A percentile compares a stretch with the other conserved stretches of the same genome.
Conservation (phyloP, 2,888 invertebrate genomes). For the Oscheius onirici region DNA sequence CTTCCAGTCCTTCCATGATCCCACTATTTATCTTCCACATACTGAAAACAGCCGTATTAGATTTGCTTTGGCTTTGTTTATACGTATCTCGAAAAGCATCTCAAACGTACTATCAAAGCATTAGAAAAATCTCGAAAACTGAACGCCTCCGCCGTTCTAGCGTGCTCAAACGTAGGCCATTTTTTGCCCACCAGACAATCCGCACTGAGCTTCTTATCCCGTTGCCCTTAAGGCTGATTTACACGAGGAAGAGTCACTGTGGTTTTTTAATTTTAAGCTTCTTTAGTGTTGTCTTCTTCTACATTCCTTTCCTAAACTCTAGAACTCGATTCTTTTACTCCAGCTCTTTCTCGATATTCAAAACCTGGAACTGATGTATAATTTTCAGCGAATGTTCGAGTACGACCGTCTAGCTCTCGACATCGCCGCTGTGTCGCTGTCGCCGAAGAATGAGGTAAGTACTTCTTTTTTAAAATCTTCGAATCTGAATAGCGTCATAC, state of each 20-base stretch:
- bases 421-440: slow-evolving; percentile 57
- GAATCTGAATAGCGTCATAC: neutral
- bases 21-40: too few species aligned
- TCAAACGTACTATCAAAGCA: too few species aligned
- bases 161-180: neutral
- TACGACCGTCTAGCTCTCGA: slow-evolving; percentile 69
- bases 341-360: neutral
- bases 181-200: neutral
- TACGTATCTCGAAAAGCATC: too few species aligned
- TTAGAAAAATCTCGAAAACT: too few species aligned
- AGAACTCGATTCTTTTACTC: neutral
- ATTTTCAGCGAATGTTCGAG: slow-evolving; percentile 62
- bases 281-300: neutral
- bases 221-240: neutral
- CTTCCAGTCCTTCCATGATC: too few species aligned
- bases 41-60: too few species aligned
- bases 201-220: neutral
- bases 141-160: too few species aligned
- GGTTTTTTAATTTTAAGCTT: neutral
- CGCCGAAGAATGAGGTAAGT: slow-evolving; percentile 32
- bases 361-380: neutral
- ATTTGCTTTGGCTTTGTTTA: too few species aligned
- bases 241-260: too few species aligned
- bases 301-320: neutral
- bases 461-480: neutral